phyloP scores from a whole-genome alignment of 2,888 invertebrate species.

The Catocala sponsa region DNA sequence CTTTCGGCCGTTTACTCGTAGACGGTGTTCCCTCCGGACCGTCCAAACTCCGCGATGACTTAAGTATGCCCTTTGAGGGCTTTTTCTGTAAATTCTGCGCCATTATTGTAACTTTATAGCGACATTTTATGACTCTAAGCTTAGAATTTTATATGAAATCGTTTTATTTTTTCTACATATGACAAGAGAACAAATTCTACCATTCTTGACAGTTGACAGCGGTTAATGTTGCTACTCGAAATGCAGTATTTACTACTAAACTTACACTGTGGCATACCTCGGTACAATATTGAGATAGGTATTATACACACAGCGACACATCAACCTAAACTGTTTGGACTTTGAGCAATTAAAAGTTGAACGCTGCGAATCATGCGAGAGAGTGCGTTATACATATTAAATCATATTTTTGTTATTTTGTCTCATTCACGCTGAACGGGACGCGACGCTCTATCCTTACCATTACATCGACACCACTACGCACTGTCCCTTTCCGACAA shows the following conservation, averaged over 20 bases:
- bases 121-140: conserved; percentile 57
- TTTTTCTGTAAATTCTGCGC: conserved; percentile 94
- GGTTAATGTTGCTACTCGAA: conserved; percentile 15
- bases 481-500: no score
- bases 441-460: no score
- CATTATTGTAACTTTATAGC: conserved; percentile 77
- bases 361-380: no score
- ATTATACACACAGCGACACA: no score
- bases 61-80: conserved; percentile 96
- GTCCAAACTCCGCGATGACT: conserved; percentile 97
- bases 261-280: no score
- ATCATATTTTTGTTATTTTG: no score
- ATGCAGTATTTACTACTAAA: background rate
- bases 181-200: conserved; percentile 51
- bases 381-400: no score
- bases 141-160: conserved; percentile 43
- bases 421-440: no score
- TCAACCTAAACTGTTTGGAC: no score
- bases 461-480: no score
- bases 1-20: conserved; percentile 85
- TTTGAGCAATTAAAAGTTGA: no score
- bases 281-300: no score
- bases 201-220: conserved; percentile 41
- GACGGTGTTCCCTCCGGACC: conserved; percentile 85
- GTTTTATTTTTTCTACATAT: conserved; percentile 52